Percentiles rank a stretch among this genome's conserved stretches.
These are phyloP conservation scores for Temnothorax rugatulus DNA, from an alignment of 2,888 invertebrate species.

Conservation along the genomic window DNA sequence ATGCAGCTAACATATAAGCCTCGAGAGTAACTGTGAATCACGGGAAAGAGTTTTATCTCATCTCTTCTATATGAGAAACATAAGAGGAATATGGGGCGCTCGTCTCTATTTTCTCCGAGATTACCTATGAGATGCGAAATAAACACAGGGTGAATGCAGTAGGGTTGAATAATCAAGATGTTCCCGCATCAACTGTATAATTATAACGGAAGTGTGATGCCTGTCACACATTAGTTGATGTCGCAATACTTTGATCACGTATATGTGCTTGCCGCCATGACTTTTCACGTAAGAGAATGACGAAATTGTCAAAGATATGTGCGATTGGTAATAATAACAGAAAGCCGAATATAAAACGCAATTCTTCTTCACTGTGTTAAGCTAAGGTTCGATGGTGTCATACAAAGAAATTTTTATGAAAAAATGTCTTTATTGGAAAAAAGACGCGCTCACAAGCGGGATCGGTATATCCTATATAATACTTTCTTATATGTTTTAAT, in stretches of 20 bases:
- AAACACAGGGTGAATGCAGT: background rate
- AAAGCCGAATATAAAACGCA: background rate
- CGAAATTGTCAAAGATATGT: background rate
- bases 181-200: slow-evolving; percentile 7
- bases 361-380: background rate
- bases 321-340: background rate
- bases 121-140: slow-evolving; percentile 18
- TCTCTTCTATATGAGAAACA: background rate
- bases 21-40: background rate
- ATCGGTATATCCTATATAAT: slow-evolving; percentile 50
- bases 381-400: background rate
- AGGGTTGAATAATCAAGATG: slow-evolving; percentile 31
- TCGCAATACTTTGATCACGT: slow-evolving; percentile 17
- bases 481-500: slow-evolving; percentile 60
- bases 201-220: slow-evolving; percentile 31
- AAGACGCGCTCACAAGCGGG: slow-evolving; percentile 50
- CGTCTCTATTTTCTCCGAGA: slow-evolving; percentile 20
- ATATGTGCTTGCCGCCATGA: background rate
- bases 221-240: slow-evolving; percentile 27
- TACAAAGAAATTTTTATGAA: slow-evolving; percentile 18
- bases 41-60: slow-evolving; percentile 26
- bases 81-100: slow-evolving; percentile 5
- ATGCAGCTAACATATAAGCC: background rate
- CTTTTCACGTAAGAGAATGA: slow-evolving; percentile 5
- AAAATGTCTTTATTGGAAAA: slow-evolving; percentile 67